Evolutionary conservation across 2,888 invertebrate genomes (phyloP).

Genomic region (Melanotus villosus): DNA sequence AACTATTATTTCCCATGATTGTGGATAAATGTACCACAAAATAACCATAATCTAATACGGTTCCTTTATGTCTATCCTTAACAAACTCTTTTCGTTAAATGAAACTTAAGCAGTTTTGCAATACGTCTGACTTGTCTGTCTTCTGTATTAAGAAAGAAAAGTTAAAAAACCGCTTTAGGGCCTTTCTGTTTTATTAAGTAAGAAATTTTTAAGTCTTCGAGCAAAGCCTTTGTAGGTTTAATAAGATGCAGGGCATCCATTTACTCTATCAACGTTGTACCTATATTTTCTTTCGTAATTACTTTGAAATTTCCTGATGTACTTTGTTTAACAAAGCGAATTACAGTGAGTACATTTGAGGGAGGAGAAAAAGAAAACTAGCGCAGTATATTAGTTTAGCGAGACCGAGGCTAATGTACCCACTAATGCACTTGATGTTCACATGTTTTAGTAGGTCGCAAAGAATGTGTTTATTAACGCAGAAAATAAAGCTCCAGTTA

Average conservation of each 20-base stretch:
- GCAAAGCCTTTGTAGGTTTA: not conserved
- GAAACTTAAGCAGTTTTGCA: too few species aligned
- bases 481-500: not conserved
- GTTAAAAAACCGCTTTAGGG: not conserved
- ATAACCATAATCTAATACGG: too few species aligned
- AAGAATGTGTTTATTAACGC: not conserved
- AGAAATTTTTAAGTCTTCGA: not conserved
- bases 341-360: not conserved
- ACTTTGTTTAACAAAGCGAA: not conserved
- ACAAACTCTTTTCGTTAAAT: too few species aligned
- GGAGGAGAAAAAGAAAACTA: not conserved
- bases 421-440: not conserved
- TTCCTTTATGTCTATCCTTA: too few species aligned
- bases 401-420: not conserved
- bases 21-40: too few species aligned
- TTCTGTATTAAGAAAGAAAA: too few species aligned
- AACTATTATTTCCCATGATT: too few species aligned
- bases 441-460: not conserved
- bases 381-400: not conserved
- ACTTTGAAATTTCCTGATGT: not conserved
- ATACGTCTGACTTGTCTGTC: too few species aligned
- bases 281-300: conserved; percentile 12
- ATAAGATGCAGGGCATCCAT: not conserved
- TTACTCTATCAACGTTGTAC: not conserved
- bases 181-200: not conserved